Percentiles rank a stretch among this genome's conserved stretches.
These are phyloP conservation scores for Syngnathoides biaculeatus DNA, from an alignment of 2,113 vertebrate genomes.

Conservation along the genomic window DNA sequence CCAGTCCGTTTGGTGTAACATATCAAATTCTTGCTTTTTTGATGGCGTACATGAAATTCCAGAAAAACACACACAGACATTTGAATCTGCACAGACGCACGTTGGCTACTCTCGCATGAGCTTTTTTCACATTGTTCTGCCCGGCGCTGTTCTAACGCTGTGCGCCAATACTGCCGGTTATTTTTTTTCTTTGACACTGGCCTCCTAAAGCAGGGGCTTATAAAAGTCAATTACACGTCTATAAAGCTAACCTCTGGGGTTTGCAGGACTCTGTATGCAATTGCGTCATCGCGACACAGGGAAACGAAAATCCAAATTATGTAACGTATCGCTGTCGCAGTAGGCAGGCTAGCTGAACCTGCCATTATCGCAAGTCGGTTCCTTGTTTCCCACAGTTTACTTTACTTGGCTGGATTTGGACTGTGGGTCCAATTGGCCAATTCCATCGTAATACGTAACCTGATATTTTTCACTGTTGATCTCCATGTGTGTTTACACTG, in stretches of 20 bases:
- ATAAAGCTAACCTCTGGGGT: slow-evolving; percentile 59
- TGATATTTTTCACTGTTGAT: not conserved
- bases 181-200: slow-evolving; percentile 41
- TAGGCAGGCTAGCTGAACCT: not conserved
- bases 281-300: slow-evolving; percentile 55
- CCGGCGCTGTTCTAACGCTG: slow-evolving; percentile 12
- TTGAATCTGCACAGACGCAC: slow-evolving; percentile 11
- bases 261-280: slow-evolving; percentile 56
- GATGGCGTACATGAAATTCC: not conserved
- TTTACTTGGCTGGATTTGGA: not conserved
- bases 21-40: slow-evolving; percentile 24
- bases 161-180: slow-evolving; percentile 27
- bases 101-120: slow-evolving; percentile 4
- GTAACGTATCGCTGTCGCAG: slow-evolving; percentile 21
- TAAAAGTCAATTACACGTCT: slow-evolving; percentile 69
- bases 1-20: slow-evolving; percentile 7
- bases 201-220: slow-evolving; percentile 51
- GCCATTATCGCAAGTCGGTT: not conserved
- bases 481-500: too few species aligned
- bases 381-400: not conserved
- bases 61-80: not conserved
- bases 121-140: slow-evolving; percentile 16
- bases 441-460: not conserved
- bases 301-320: slow-evolving; percentile 59
- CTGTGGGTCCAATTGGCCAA: not conserved